Evolutionary conservation across 2,797 vertebrate species (phyloP), one percentile per base, ranked within the genome.

Genomic region (Vultur gryphus): DNA sequence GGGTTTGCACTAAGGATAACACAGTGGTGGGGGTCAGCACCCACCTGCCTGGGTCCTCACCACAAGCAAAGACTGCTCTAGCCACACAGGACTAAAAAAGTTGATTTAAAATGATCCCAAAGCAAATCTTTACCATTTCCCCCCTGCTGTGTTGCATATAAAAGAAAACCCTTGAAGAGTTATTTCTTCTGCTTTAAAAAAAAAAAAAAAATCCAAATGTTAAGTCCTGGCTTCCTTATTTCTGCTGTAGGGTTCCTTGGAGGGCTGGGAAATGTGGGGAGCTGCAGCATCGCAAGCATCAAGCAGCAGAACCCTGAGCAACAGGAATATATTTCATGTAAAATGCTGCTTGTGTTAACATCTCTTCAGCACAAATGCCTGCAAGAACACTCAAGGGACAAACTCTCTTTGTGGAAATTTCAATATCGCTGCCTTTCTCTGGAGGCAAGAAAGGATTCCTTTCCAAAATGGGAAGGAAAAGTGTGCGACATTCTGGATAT

Each of bases 281-380:
- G 44, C 41, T 94, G 70, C 37, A 88, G 58, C 55, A 37, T 43
- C 1, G 1, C 81, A 73, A 73, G 35, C 67, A 86, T 79, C 77
- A n/a, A 82, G 72, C 61, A 93, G 75, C 71, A 93, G 64, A 95
- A 80, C 55, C 26, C 59, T 58, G 64, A 80, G 86, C 77, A 93
- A 49, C 4, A 11, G 84, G 93, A 94, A 87, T 89, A 88, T 88
- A 96, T 93, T 95, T 95, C 43, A 84, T 24, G 9, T 66, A 95
- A 97, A 96, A 91, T 87, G 91, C 59, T 73, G 77, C 82, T 95
- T 64, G 17, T 95, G 83, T 93, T 97, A 97, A 95, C 90, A 90
- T 84, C 90, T 93, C 93, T 95, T 97, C 95, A 92, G 85, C 83
- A 89, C 90, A 96, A 97, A 95, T 92, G 93, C 41, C 77, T 95